Percentiles rank a stretch among this genome's conserved stretches.
Conservation (phyloP, 2,113 vertebrate species). For the Cyprinus carpio region DNA sequence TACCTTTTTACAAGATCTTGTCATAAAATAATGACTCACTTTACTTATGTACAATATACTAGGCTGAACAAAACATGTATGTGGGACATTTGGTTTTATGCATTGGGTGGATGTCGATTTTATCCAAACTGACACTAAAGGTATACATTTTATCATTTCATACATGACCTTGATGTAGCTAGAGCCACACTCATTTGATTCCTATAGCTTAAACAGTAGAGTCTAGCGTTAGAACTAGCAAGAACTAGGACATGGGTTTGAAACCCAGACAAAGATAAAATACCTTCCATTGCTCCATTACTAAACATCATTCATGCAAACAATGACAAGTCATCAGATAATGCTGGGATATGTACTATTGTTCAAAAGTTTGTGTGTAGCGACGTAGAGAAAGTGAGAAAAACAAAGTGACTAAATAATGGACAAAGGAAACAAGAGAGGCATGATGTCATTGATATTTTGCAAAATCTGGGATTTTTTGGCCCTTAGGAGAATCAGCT, state of each 20-base stretch:
- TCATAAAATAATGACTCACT: constrained; percentile 2
- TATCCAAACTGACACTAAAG: neutral
- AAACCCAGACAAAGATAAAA: neutral
- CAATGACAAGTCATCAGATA: neutral
- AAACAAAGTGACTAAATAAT: neutral
- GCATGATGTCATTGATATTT: constrained; percentile 10
- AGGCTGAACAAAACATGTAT: neutral
- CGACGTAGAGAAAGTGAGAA: neutral
- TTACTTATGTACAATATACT: neutral
- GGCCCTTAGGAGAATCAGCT: constrained; percentile 2
- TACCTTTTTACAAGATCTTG: neutral
- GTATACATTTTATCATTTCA: neutral
- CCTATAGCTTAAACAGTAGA: neutral
- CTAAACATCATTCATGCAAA: neutral
- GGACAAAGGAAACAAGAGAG: neutral
- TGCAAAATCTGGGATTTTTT: neutral
- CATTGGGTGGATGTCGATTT: neutral
- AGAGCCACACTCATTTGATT: neutral
- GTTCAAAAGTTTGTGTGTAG: neutral
- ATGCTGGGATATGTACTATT: neutral
- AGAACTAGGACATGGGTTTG: neutral
- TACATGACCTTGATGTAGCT: neutral
- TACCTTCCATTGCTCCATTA: neutral
- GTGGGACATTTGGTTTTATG: neutral
- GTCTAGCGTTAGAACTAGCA: neutral